Base-by-base conservation (phyloP, 2,888 invertebrate species). In the Coleophora deauratella region DNA sequence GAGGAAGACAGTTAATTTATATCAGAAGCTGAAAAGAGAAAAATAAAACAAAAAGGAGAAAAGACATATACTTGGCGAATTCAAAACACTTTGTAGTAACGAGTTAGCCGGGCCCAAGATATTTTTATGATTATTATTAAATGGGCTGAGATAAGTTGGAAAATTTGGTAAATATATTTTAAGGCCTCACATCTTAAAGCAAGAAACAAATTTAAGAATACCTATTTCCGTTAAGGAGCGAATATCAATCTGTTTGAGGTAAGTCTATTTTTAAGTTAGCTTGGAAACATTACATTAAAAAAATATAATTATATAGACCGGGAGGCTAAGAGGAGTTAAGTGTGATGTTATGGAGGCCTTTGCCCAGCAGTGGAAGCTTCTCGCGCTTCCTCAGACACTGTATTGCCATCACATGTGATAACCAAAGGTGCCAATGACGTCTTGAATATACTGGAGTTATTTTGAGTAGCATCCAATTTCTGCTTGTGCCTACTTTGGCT, bases 201-300 rank as follows among this genome's bases (percentile, higher is more conserved):
- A 47, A 43, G 43, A 47, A 43, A 45, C 47, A n/a, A n/a, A n/a
- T n/a, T n/a, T n/a, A n/a, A n/a, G n/a, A n/a, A 47, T 47, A 45
- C 45, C 43, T 35, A 43, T 47, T 43, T 43, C 47, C 41, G 47
- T 45, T 47, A 45, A 45, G 45, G 47, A 48, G 42, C 48, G 45
- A 40, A 45, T 45, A 45, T 48, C 48, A 45, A 37, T 48, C 37
- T 48, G 45, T 42, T 45, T 48, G 37, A 43, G 42, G 43, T 45
- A 34, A 41, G 44, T 47, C 42, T 41, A 28, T 28, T 28, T 28
- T 28, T 28, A 28, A 28, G 28, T 9, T 28, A 28, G 28, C 28
- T 47, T 41, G 31, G 30, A 14, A 15, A 12, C 21, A 9, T 21
- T 37, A 28, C 28, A 15, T 35, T 35, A 8, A 28, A 28, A 28